These are phyloP conservation scores for Ispidina picta DNA, from an alignment of 2,797 vertebrate genomes.

Conservation along the genomic window DNA sequence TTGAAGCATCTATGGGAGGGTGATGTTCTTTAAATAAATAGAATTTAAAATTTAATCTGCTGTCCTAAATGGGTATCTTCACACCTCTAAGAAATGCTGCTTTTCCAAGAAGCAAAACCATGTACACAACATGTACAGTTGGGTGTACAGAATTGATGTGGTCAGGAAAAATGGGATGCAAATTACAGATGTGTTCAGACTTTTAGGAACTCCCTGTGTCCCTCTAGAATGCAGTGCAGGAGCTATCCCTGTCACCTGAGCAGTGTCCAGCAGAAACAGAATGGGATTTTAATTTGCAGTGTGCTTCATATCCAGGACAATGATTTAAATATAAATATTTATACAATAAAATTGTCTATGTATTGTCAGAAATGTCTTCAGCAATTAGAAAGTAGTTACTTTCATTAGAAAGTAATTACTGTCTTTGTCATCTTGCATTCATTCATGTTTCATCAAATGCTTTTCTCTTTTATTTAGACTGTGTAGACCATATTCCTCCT, in stretches of 20 bases:
- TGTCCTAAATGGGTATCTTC: neutral
- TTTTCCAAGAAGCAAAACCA: neutral
- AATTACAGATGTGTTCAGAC: neutral
- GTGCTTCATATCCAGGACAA: neutral
- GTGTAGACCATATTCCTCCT: neutral
- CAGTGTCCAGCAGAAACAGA: neutral
- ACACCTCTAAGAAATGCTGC: neutral
- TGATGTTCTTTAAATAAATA: neutral
- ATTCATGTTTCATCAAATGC: neutral
- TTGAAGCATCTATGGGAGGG: neutral
- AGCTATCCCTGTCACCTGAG: neutral
- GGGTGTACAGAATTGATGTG: neutral
- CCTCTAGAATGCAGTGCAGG: neutral
- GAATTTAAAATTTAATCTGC: neutral
- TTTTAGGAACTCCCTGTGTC: neutral
- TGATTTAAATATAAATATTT: neutral
- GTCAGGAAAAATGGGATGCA: neutral
- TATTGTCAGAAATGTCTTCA: neutral
- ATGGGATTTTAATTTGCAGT: fast-evolving
- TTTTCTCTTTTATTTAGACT: neutral
- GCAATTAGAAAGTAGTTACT: neutral
- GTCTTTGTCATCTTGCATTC: neutral
- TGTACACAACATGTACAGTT: no score
- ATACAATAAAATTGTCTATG: neutral
- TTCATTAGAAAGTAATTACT: neutral